Evolutionary conservation across 2,113 vertebrate genomes (phyloP).

Genomic region (Pycnonotus jocosus): DNA sequence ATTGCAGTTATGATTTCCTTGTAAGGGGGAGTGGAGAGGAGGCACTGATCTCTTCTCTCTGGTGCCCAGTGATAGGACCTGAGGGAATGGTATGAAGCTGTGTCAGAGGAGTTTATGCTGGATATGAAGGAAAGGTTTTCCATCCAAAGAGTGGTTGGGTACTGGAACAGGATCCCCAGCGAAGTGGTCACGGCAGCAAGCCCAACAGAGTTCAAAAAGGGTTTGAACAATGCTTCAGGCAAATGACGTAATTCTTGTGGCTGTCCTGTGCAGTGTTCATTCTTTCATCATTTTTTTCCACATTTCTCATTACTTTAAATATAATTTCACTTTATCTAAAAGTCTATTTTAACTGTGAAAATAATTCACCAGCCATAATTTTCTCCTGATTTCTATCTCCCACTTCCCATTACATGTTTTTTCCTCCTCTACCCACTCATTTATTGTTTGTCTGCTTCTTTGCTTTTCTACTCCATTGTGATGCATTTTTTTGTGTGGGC

Average conservation of each 20-base stretch:
- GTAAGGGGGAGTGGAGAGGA: not conserved
- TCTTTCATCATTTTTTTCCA: not conserved
- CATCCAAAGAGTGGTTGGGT: fast-evolving
- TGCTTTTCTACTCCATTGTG: not conserved
- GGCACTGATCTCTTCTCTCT: not conserved
- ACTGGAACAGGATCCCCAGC: not conserved
- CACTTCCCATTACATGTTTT: not conserved
- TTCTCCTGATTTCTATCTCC: not conserved
- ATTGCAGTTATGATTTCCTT: not conserved
- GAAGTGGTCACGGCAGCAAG: not conserved
- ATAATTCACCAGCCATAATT: not conserved
- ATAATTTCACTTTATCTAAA: not conserved
- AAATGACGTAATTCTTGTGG: not conserved
- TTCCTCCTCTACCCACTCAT: not conserved
- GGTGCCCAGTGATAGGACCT: not conserved
- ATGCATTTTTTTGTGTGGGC: not conserved
- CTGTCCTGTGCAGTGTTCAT: not conserved
- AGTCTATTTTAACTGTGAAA: not conserved
- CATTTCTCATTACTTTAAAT: not conserved
- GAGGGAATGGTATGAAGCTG: not conserved
- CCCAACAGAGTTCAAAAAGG: not conserved
- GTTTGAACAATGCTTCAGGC: not conserved
- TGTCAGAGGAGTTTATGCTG: not conserved
- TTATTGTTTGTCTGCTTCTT: not conserved
- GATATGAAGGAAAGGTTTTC: not conserved